Percentiles rank a stretch among this genome's conserved stretches.
These are phyloP conservation scores for Paradoxurus hermaphroditus DNA, from an alignment of 2,113 vertebrate species.

Conservation along the genomic window DNA sequence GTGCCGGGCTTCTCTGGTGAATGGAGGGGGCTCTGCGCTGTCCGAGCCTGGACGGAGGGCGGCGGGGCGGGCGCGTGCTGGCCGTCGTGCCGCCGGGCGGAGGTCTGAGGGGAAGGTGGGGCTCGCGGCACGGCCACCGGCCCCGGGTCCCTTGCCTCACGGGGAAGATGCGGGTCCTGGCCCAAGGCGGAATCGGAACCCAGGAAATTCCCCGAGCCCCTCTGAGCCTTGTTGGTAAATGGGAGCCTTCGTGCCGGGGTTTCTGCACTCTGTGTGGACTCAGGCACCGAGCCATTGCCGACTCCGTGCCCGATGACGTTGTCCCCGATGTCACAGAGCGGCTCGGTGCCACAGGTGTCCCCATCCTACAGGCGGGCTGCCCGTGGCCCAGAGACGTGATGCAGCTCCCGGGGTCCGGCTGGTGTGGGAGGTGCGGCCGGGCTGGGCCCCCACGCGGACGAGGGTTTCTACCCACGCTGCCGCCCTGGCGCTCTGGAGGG, in stretches of 20 bases:
- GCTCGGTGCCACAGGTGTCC: background rate
- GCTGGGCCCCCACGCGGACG: accelerated
- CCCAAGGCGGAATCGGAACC: background rate
- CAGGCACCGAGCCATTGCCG: too few relatives aligned
- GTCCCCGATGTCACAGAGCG: background rate
- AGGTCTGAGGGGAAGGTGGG: background rate
- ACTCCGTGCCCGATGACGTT: accelerated
- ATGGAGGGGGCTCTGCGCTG: background rate
- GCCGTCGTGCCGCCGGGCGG: accelerated
- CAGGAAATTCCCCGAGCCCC: background rate
- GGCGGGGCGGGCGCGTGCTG: background rate
- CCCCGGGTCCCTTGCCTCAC: background rate
- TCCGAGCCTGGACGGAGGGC: too few relatives aligned
- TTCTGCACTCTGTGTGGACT: too few relatives aligned
- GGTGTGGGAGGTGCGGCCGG: accelerated
- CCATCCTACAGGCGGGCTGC: background rate
- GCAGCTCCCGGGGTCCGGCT: too few relatives aligned
- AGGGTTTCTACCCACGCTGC: background rate
- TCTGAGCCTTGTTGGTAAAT: background rate
- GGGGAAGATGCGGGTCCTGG: background rate
- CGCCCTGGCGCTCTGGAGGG: background rate
- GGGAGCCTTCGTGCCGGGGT: background rate
- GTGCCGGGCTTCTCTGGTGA: background rate
- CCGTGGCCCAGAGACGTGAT: background rate
- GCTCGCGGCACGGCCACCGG: background rate